Evolutionary conservation across 1,140 invertebrate genomes (phyloP), one percentile per base, ranked within the genome.

Genomic region (Oncopodura yosiiana): DNA sequence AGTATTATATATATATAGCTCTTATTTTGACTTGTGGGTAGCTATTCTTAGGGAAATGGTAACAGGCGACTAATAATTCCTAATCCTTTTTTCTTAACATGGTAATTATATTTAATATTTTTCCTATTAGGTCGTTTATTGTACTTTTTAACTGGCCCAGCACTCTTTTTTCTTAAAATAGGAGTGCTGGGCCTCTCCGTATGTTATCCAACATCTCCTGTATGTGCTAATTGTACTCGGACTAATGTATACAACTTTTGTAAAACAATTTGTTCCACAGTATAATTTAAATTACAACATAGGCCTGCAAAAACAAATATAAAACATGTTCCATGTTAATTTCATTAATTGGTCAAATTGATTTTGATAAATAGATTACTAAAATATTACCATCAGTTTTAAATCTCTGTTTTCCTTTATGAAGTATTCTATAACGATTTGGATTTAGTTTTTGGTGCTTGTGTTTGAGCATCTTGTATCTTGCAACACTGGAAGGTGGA

Each of bases 381-480:
- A n/a, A n/a, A n/a, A n/a, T n/a, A n/a, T n/a, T 27, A n/a, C 62
- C 62, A 41, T 64, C 62, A 3, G 49, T 39, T 30, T 41, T 53
- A 49, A 64, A 64, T 30, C 58, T 29, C 18, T 52, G 43, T 29
- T 64, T 64, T 16, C 62, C 62, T 37, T 64, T 61, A 4, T 61
- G 56, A 9, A 64, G 50, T 26, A 61, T 53, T 41, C 49, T 52
- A 39, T 60, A 63, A 4, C 62, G 52, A 24, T 64, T 60, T 14
- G 30, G 57, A 34, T 91, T 93, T 0, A 88, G 83, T 66, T 82
- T 83, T 65, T 90, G 85, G 66, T 89, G 87, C 60, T 81, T 82
- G 73, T 95, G 91, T 63, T 80, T 79, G 32, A 94, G 72, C 89
- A 94, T 94, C 45, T 82, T 87, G 69, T 94, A 95, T 8, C 87